Base-by-base conservation (phyloP, 2,113 vertebrate genomes). In the Nothobranchius kuhntae region DNA sequence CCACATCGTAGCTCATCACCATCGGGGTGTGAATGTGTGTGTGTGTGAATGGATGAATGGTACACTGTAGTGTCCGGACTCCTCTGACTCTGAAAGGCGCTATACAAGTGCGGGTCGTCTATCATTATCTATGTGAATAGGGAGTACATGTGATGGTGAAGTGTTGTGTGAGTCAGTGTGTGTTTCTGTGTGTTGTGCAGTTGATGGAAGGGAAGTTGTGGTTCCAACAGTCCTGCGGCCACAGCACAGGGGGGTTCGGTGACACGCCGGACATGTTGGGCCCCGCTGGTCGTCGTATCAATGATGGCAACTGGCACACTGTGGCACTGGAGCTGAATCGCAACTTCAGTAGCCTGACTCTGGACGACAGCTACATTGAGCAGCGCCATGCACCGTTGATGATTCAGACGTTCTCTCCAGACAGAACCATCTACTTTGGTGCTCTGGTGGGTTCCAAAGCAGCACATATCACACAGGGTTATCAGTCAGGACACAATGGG, bases 291-390 rank as follows among this genome's bases (percentile, higher is more conserved):
- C 92, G 95, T 0, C 88, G 93, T 0, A 94, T 99, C 62, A 99
- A 95, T 0, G 98, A 99, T 0, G 98, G 98, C 21, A 94, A 86
- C 89, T 99, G 98, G 98, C 98, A 99, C 84, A 96, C 96, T 0
- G 95, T 98, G 73, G 94, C 93, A 50, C 88, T 99, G 79, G 97
- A 99, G 85, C 91, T 99, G 61, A 96, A 95, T 45, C 93, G 92
- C 66, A 99, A 98, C 71, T 95, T 94, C 92, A 98, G 95, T 0
- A 97, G 96, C 87, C 82, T 99, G 81, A 93, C 96, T 1, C 89
- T 99, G 53, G 98, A 99, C 0, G 95, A 98, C 84, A 96, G 95
- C 87, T 98, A 98, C 0, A 94, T 97, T 70, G 97, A 98, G 73
- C 92, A 93, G 6, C 95, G 96, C 62, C 91, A 93, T 13, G 95